Percentiles rank a stretch among this genome's conserved stretches.
Evolutionary conservation across 2,113 vertebrate genomes (phyloP).

Genomic region (Oophaga pumilio): DNA sequence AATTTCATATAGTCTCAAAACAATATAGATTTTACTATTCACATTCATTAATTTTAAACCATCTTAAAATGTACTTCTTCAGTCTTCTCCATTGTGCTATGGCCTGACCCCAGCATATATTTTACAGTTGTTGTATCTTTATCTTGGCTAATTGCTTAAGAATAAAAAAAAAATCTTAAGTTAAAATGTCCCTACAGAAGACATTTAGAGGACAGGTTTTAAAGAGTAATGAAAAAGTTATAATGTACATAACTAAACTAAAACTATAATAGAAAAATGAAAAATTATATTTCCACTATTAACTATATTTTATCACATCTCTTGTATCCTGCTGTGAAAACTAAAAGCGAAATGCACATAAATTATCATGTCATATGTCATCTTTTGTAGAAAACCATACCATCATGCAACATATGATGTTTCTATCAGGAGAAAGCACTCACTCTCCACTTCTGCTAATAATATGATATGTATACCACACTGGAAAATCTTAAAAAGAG

Average conservation of each 20-base stretch:
- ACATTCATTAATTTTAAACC: constrained; percentile 10
- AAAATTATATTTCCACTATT: too few relatives aligned
- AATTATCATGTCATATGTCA: too few relatives aligned
- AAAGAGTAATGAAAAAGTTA: neutral
- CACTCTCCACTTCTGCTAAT: too few relatives aligned
- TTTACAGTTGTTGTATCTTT: neutral
- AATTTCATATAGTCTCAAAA: neutral
- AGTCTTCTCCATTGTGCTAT: neutral
- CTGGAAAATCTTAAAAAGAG: too few relatives aligned
- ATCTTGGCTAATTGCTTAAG: constrained; percentile 11
- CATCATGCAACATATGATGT: too few relatives aligned
- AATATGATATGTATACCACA: too few relatives aligned
- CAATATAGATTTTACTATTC: constrained; percentile 22
- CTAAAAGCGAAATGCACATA: neutral
- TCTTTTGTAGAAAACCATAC: too few relatives aligned
- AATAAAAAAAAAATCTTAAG: neutral
- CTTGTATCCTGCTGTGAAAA: too few relatives aligned
- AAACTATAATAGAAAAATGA: neutral
- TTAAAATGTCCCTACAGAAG: neutral
- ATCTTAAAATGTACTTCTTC: neutral
- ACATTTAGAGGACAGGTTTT: neutral
- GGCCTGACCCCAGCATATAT: neutral
- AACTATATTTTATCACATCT: too few relatives aligned
- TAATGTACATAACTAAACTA: neutral
- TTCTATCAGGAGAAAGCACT: too few relatives aligned